A percentile compares a stretch with the other conserved stretches of the same genome.
Conservation (phyloP, 2,797 vertebrate species). For the Allobates femoralis region DNA sequence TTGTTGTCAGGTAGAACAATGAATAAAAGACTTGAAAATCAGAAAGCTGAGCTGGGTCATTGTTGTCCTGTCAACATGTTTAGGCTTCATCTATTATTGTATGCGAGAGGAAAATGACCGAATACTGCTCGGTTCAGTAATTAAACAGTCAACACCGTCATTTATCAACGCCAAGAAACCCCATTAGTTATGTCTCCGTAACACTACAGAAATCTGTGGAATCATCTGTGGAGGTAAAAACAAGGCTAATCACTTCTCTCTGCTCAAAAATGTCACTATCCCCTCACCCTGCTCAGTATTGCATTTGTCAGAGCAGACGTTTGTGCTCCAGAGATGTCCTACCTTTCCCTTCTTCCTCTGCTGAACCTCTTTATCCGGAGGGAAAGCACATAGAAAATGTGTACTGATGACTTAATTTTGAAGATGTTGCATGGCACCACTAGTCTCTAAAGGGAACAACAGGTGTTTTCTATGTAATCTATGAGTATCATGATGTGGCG, state of each 20-base stretch:
- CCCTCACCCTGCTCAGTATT: background rate
- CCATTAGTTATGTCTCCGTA: background rate
- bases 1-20: slow-evolving; percentile 39
- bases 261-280: background rate
- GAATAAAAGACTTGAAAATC: slow-evolving; percentile 44
- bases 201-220: background rate
- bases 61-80: slow-evolving; percentile 41
- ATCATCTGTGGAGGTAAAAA: background rate
- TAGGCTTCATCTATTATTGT: slow-evolving; percentile 31
- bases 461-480: too few species aligned
- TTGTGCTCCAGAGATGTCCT: background rate
- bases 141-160: background rate
- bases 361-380: too few species aligned
- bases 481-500: too few species aligned
- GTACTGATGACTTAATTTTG: too few species aligned
- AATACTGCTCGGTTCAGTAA: slow-evolving; percentile 25
- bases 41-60: slow-evolving; percentile 26
- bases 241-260: background rate
- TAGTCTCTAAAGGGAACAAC: too few species aligned
- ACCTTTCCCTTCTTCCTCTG: too few species aligned
- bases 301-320: background rate
- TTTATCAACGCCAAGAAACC: slow-evolving; percentile 4
- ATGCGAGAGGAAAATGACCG: slow-evolving; percentile 20
- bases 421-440: too few species aligned
- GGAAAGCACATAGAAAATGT: too few species aligned